These are phyloP conservation scores for zebrafish (Danio rerio) DNA, from an alignment of 2,113 vertebrate genomes.

Conservation along the genomic window GRCz12tu NC_133189.1:56345501-56346000, in stretches of 20 bases:
- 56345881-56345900: too few species aligned
- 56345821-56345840: constrained; percentile 38
- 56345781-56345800: constrained; percentile 75
- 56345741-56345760: constrained; percentile 58
- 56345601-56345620: constrained; percentile 70
- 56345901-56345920: too few species aligned
- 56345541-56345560: too few species aligned
- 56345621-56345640: constrained; percentile 56
- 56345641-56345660: constrained; percentile 64
- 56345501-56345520: too few species aligned
- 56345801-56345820: constrained; percentile 65
- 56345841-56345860: neutral
- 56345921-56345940: too few species aligned
- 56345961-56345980: too few species aligned
- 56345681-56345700: constrained; percentile 68
- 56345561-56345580: too few species aligned
- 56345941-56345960: too few species aligned
- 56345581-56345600: constrained; percentile 45
- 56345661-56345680: constrained; percentile 74
- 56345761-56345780: constrained; percentile 74
- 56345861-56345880: neutral
- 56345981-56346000: too few species aligned
- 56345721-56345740: constrained; percentile 75
- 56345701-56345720: constrained; percentile 69
- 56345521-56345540: too few species aligned